Base-by-base conservation (phyloP, 2,113 vertebrate genomes). In the Hemichromis elongatus region DNA sequence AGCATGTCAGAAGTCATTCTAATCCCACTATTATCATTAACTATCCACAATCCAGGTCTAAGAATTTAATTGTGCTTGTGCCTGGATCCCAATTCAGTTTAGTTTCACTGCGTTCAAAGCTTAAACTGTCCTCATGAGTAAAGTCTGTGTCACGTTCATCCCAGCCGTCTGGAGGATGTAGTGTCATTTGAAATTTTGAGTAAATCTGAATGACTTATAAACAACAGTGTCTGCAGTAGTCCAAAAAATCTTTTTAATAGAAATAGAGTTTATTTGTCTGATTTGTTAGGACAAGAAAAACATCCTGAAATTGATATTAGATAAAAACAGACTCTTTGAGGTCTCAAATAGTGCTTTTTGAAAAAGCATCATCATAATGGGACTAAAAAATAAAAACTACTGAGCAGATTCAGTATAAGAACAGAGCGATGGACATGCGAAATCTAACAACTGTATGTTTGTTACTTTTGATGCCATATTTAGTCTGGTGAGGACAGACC, bases 251-350 rank as follows among this genome's bases (percentile, higher is more conserved):
- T 26, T 12, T 68, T 68, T 8, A 50, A 59, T 42, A 77, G 78
- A 88, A 63, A 86, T 79, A 1, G 1, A 28, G 21, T 89, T 85
- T 88, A 87, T 87, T 87, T 80, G 37, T 86, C 12, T 56, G 45
- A 14, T 11, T 7, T 77, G 24, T 52, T 83, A 40, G 70, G 24
- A 68, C 24, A 66, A 79, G 16, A 40, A 28, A 33, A 68, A 37
- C 9, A 75, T 50, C 24, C 50, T 30, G 42, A 30, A 52, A 13
- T 52, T 1, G 1, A 75, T 52, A 50, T 75, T 30, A 50, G 16
- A 75, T 16, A 50, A 19, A 45, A 47, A 68, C 18, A 73, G 24
- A 75, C 16, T 47, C 16, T 18, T 47, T 19, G 68, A 75, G 45
- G 45, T n/a, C 70, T 13, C 28, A 75, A 30, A 50, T 19, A 50